Percentiles rank a stretch among this genome's conserved stretches.
phyloP scores from a whole-genome alignment of 2,888 invertebrate species.

The Chymomyza amoena region DNA sequence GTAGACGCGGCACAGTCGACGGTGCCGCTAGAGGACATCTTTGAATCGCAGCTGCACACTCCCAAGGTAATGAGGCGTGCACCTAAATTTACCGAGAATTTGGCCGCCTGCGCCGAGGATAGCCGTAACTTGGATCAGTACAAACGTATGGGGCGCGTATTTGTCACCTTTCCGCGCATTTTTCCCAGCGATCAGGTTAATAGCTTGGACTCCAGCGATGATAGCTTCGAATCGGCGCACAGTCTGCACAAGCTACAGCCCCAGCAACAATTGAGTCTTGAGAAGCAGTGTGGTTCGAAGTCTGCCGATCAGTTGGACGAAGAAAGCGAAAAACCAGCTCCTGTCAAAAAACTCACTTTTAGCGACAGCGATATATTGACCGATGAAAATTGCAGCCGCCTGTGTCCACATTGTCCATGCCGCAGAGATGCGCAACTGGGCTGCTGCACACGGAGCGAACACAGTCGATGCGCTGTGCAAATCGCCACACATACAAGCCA shows the following conservation, averaged over 20 bases:
- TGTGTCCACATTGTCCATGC: slow-evolving; percentile 76
- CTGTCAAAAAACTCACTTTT: slow-evolving; percentile 76
- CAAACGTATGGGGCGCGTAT: slow-evolving; percentile 80
- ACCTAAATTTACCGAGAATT: slow-evolving; percentile 83
- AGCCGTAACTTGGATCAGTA: slow-evolving; percentile 81
- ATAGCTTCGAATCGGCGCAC: slow-evolving; percentile 74
- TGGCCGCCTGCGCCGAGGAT: slow-evolving; percentile 84
- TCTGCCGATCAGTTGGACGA: slow-evolving; percentile 82
- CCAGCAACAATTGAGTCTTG: slow-evolving; percentile 22
- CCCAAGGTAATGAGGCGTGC: slow-evolving; percentile 83
- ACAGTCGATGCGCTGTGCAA: slow-evolving; percentile 57
- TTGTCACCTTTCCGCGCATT: slow-evolving; percentile 78
- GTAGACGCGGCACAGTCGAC: slow-evolving; percentile 37
- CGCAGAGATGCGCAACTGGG: slow-evolving; percentile 49
- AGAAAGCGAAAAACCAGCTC: slow-evolving; percentile 65
- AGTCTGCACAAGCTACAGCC: slow-evolving; percentile 60
- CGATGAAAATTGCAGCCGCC: slow-evolving; percentile 68
- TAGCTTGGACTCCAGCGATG: slow-evolving; percentile 80
- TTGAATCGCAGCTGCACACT: slow-evolving; percentile 80
- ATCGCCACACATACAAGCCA: slow-evolving; percentile 7
- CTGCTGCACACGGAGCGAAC: slow-evolving; percentile 71
- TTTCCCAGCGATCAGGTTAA: slow-evolving; percentile 60
- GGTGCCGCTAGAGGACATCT: slow-evolving; percentile 75
- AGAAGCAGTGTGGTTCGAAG: slow-evolving; percentile 78
- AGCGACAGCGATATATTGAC: slow-evolving; percentile 77